phyloP scores from a whole-genome alignment of 2,888 invertebrate species.

The Hesperia comma region DNA sequence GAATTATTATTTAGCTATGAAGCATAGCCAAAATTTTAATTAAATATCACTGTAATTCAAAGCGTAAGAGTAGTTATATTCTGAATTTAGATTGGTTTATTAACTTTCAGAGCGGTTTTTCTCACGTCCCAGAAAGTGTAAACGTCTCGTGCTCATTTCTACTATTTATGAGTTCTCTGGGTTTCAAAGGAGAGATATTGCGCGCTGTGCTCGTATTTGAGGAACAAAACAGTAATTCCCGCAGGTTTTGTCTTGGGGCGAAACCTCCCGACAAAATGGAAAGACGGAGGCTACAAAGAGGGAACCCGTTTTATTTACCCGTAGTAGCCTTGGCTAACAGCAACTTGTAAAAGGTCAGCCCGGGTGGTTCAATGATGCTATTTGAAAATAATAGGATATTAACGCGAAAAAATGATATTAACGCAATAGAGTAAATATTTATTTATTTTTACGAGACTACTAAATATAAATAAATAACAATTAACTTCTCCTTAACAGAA shows the following conservation, averaged over 20 bases:
- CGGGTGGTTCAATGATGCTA: too few species aligned
- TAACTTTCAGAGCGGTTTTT: conserved; percentile 47
- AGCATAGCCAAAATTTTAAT: not conserved
- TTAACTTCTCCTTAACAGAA: too few species aligned
- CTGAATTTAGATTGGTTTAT: conserved; percentile 40
- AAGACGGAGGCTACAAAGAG: conserved; percentile 73
- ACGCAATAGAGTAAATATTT: too few species aligned
- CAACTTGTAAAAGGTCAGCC: not conserved
- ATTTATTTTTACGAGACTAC: too few species aligned
- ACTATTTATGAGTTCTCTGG: conserved; percentile 73
- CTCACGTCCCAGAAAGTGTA: conserved; percentile 55
- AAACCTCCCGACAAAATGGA: conserved; percentile 72
- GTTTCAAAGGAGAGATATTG: conserved; percentile 78
- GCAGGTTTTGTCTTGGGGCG: conserved; percentile 75
- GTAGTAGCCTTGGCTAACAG: conserved; percentile 40
- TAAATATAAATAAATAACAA: too few species aligned
- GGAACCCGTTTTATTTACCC: conserved; percentile 67
- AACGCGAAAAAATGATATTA: too few species aligned
- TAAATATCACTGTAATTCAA: not conserved
- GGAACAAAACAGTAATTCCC: conserved; percentile 78
- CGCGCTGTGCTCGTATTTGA: conserved; percentile 72
- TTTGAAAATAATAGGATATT: too few species aligned
- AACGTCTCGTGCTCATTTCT: conserved; percentile 66
- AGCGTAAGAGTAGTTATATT: conserved; percentile 1
- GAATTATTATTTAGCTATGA: too few species aligned